phyloP scores from a whole-genome alignment of 2,113 vertebrate species.

The Capreolus pygargus region DNA sequence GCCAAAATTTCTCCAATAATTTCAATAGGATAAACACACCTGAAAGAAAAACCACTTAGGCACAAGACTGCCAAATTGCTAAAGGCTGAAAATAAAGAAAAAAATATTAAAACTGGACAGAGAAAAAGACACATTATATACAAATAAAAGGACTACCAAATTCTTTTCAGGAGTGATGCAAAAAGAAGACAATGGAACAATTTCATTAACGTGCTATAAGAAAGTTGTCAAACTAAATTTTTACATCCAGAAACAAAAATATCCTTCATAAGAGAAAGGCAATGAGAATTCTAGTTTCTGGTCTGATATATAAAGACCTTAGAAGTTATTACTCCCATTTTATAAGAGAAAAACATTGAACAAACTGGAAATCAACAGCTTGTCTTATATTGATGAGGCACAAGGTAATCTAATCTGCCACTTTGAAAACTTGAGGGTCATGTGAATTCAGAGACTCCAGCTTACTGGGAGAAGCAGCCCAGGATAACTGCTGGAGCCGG shows the following conservation, averaged over 20 bases:
- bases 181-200: background rate
- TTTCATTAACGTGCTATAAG: background rate
- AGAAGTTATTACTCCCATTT: background rate
- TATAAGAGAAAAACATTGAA: background rate
- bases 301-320: background rate
- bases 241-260: background rate
- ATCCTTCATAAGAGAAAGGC: background rate
- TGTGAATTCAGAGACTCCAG: background rate
- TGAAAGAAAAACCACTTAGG: background rate
- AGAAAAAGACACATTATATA: background rate
- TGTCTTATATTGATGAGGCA: background rate
- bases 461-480: background rate
- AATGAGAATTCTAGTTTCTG: background rate
- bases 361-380: background rate
- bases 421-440: background rate
- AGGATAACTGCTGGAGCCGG: background rate
- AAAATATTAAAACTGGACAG: background rate
- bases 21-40: background rate
- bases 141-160: background rate
- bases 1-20: background rate
- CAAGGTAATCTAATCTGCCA: background rate
- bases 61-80: background rate
- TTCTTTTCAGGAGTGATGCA: background rate
- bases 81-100: background rate
- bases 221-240: background rate